These are phyloP conservation scores for Eptatretus burgeri DNA, from an alignment of 2,113 vertebrate species.

Conservation along the genomic window DNA sequence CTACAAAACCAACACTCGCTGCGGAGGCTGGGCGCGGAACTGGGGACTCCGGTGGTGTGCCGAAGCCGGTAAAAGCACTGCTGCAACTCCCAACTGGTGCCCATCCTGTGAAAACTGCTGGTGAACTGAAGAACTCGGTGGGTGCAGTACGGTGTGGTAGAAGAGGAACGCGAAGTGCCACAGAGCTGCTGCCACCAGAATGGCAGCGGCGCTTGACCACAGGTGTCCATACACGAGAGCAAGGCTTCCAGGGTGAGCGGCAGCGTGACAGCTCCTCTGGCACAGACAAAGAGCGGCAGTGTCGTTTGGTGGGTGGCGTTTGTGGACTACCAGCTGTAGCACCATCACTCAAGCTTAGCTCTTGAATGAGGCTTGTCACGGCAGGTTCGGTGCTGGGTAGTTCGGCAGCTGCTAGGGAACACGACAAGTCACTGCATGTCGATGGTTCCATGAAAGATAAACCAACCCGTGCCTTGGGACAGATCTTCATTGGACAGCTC, in stretches of 20 bases:
- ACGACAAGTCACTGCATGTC: too few species aligned
- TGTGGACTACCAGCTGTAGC: slow-evolving; percentile 19
- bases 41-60: slow-evolving; percentile 10
- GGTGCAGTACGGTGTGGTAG: slow-evolving; percentile 20
- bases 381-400: neutral
- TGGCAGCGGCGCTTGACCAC: slow-evolving; percentile 32
- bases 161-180: neutral
- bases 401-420: too few species aligned
- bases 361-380: slow-evolving; percentile 17
- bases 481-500: slow-evolving; percentile 4
- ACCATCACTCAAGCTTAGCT: slow-evolving; percentile 16
- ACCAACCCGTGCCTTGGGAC: slow-evolving; percentile 5
- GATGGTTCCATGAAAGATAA: too few species aligned
- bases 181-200: slow-evolving; percentile 19
- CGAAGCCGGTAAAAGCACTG: neutral
- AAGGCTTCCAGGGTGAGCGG: slow-evolving; percentile 37
- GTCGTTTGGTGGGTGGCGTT: slow-evolving; percentile 31
- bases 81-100: neutral
- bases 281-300: slow-evolving; percentile 44
- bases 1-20: slow-evolving; percentile 16
- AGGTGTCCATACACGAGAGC: slow-evolving; percentile 44
- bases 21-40: slow-evolving; percentile 22
- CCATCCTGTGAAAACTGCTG: slow-evolving; percentile 7
- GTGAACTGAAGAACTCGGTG: slow-evolving; percentile 20
- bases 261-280: slow-evolving; percentile 46